Evolutionary conservation across 2,113 vertebrate species (phyloP).

Genomic region (Poeciliopsis retropinna): DNA sequence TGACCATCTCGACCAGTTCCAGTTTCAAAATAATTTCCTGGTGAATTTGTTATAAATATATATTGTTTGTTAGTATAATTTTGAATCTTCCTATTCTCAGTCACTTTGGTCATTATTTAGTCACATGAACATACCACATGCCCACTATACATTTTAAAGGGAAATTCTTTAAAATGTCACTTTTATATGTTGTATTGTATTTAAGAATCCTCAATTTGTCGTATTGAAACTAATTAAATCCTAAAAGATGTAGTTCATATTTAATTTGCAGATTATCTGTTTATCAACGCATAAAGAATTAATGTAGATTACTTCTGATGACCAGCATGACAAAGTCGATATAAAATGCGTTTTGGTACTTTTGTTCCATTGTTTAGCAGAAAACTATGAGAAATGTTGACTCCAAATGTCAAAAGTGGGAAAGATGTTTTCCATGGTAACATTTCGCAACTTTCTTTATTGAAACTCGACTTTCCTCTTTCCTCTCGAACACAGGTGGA

Average conservation of each 20-base stretch:
- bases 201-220: too few relatives aligned
- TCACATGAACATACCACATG: not conserved
- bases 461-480: not conserved
- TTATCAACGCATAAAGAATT: too few relatives aligned
- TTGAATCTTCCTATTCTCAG: not conserved
- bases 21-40: not conserved
- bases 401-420: not conserved
- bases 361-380: not conserved
- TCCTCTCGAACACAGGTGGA: constrained; percentile 79
- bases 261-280: too few relatives aligned
- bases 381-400: not conserved
- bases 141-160: too few relatives aligned
- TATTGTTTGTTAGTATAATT: not conserved
- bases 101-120: not conserved
- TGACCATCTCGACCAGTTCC: not conserved
- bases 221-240: too few relatives aligned
- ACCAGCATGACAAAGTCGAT: too few relatives aligned
- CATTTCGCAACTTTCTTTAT: not conserved
- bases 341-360: too few relatives aligned
- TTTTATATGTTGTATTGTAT: too few relatives aligned
- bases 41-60: not conserved
- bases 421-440: not conserved
- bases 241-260: too few relatives aligned
- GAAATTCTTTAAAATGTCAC: too few relatives aligned
- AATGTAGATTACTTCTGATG: too few relatives aligned